Conservation (phyloP, 2,113 vertebrate species). For the Plectropomus leopardus region DNA sequence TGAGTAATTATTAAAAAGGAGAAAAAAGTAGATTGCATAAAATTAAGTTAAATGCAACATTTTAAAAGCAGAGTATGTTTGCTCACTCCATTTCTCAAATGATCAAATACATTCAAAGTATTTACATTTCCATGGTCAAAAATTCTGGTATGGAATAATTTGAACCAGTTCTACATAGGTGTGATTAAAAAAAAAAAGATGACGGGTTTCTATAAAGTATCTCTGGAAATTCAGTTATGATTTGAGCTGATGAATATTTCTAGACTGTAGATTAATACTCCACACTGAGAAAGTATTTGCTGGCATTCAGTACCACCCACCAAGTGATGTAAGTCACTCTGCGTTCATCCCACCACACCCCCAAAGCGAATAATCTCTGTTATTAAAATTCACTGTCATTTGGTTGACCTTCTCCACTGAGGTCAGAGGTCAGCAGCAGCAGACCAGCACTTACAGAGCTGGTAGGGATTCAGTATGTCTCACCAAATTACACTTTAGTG, state of each 20-base stretch:
- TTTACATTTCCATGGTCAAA: too few species aligned
- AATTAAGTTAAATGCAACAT: too few species aligned
- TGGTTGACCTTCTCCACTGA: not conserved
- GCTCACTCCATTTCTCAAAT: too few species aligned
- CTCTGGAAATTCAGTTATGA: too few species aligned
- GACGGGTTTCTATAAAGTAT: too few species aligned
- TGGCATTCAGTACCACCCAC: not conserved
- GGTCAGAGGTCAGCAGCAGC: slow-evolving; percentile 35
- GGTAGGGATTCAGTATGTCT: not conserved
- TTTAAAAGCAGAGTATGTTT: too few species aligned
- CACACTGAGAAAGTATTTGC: not conserved
- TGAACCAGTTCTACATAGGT: too few species aligned
- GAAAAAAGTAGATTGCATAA: too few species aligned
- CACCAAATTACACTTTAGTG: not conserved
- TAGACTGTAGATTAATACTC: not conserved
- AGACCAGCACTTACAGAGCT: not conserved
- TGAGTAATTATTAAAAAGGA: too few species aligned
- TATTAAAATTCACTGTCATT: slow-evolving; percentile 9
- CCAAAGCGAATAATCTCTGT: slow-evolving; percentile 7
- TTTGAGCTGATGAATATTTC: not conserved
- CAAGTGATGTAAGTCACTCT: not conserved
- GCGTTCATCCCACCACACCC: not conserved
- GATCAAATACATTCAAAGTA: too few species aligned
- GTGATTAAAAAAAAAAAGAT: too few species aligned
- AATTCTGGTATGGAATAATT: too few species aligned